Conservation (phyloP, 2,797 vertebrate genomes). For the Bucorvus abyssinicus region DNA sequence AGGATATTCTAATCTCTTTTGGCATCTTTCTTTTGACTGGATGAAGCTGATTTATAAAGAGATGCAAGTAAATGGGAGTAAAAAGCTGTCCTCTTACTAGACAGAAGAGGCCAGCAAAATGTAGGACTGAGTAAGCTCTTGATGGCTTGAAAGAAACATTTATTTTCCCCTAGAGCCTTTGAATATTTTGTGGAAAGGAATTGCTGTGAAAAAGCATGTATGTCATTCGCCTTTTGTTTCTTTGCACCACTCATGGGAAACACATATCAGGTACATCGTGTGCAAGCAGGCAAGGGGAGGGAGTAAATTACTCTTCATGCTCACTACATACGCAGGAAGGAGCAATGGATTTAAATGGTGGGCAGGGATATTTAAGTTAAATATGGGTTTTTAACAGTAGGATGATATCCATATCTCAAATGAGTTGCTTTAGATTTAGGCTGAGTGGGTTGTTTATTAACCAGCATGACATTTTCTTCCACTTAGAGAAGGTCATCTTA, state of each 20-base stretch:
- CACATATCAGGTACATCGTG: rapidly evolving
- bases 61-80: background rate
- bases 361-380: background rate
- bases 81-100: background rate
- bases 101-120: background rate
- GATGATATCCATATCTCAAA: background rate
- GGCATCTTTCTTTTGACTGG: background rate
- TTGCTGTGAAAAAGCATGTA: background rate
- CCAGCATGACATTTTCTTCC: background rate
- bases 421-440: background rate
- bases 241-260: background rate
- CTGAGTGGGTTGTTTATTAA: background rate
- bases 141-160: background rate
- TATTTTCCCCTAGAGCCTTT: background rate
- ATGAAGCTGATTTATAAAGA: background rate
- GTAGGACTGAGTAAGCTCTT: background rate
- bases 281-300: background rate
- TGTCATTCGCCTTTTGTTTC: background rate
- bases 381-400: background rate
- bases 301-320: background rate
- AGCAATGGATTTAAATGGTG: background rate
- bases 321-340: background rate
- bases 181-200: background rate
- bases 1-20: background rate
- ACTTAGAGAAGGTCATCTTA: background rate